These are phyloP conservation scores for Takifugu flavidus DNA, from an alignment of 2,113 vertebrate species.

Conservation along the genomic window DNA sequence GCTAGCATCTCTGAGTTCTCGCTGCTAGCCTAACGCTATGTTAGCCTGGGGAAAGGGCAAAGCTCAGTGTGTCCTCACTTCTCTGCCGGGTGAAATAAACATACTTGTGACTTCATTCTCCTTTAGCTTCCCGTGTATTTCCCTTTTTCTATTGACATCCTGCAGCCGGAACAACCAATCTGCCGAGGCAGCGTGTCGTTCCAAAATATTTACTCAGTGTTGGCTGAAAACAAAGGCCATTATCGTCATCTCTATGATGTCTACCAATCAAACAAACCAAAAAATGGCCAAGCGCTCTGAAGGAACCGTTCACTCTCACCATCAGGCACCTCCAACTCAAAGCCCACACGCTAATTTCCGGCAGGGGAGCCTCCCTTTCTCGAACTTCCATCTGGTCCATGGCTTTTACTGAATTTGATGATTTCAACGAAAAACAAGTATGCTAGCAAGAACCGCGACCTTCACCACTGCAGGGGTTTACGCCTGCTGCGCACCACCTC, in stretches of 20 bases:
- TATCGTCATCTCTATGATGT: constrained; percentile 47
- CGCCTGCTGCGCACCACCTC: constrained; percentile 27
- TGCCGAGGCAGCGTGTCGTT: constrained; percentile 48
- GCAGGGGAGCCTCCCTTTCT: constrained; percentile 18
- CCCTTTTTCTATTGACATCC: constrained; percentile 23
- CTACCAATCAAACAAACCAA: constrained; percentile 40
- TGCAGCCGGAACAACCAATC: constrained; percentile 58
- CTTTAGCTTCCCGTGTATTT: constrained; percentile 39
- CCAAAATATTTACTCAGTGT: constrained; percentile 62
- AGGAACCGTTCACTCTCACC: neutral
- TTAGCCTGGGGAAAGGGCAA: constrained; percentile 44
- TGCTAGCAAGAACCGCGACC: constrained; percentile 11
- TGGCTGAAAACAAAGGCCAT: constrained; percentile 57
- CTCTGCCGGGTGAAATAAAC: constrained; percentile 55
- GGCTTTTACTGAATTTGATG: constrained; percentile 29
- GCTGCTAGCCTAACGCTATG: constrained; percentile 39
- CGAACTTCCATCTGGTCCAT: constrained; percentile 21
- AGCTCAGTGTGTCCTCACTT: constrained; percentile 54
- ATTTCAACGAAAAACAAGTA: constrained; percentile 29
- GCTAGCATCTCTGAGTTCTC: constrained; percentile 43
- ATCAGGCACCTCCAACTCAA: neutral
- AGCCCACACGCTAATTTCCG: constrained; percentile 15
- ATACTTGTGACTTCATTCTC: constrained; percentile 39
- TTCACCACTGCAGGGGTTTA: constrained; percentile 19
- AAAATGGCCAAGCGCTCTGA: neutral